These are phyloP conservation scores for Mesoclemmys tuberculata DNA, from an alignment of 2,113 vertebrate species.

Conservation along the genomic window DNA sequence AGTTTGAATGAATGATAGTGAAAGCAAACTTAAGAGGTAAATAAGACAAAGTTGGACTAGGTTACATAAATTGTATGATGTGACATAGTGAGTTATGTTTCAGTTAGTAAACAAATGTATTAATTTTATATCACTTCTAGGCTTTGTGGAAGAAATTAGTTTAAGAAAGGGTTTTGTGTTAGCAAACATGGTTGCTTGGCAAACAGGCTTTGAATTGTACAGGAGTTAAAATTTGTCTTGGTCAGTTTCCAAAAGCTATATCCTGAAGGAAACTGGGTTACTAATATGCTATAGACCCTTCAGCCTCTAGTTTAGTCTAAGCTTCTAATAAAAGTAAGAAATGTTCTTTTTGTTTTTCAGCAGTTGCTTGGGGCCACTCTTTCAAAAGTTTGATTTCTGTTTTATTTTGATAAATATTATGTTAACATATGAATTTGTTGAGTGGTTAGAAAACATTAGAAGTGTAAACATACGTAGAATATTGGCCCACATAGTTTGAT, in stretches of 20 bases:
- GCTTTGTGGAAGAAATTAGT: conserved; percentile 9
- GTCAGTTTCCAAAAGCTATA: conserved; percentile 65
- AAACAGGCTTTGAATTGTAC: conserved; percentile 56
- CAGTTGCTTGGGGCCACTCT: conserved; percentile 37
- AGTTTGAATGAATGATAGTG: background rate
- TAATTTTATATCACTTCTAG: background rate
- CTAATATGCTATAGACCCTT: conserved; percentile 59
- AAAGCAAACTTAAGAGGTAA: background rate
- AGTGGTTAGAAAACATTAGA: background rate
- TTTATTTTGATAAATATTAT: conserved; percentile 40
- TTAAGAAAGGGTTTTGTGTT: conserved; percentile 37
- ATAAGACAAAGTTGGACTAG: background rate
- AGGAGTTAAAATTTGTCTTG: conserved; percentile 71
- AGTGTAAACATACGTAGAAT: background rate
- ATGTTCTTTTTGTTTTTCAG: conserved; percentile 19
- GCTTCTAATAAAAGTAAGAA: conserved; percentile 37
- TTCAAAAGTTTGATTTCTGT: conserved; percentile 40
- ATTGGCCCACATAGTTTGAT: background rate
- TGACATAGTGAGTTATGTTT: conserved; percentile 17
- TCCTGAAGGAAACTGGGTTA: conserved; percentile 43
- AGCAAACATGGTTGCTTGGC: conserved; percentile 45
- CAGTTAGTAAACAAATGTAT: conserved; percentile 9
- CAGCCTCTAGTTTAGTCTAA: conserved; percentile 52
- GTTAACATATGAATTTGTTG: background rate
- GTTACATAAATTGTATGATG: background rate